A percentile compares a stretch with the other conserved stretches of the same genome.
These are phyloP conservation scores for Pelobates cultripes DNA, from an alignment of 2,797 vertebrate species.

Conservation along the genomic window DNA sequence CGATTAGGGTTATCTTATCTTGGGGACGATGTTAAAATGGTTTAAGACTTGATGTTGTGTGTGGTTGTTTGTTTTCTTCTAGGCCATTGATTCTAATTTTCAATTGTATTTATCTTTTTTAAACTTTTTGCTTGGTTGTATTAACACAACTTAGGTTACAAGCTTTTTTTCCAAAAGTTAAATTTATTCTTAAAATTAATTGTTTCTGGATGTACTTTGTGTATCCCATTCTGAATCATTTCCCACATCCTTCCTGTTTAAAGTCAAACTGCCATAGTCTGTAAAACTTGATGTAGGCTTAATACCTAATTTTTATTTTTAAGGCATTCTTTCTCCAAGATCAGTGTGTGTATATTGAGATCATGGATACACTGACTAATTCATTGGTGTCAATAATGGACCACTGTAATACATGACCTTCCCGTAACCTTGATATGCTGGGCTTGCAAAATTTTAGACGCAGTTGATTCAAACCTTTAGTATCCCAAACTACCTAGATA, in stretches of 20 bases:
- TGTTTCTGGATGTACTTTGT: conserved; percentile 1
- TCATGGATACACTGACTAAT: not conserved
- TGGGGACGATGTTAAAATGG: too few species aligned
- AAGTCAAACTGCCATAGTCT: conserved; percentile 9
- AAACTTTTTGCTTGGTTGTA: not conserved
- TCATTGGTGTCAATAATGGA: not conserved
- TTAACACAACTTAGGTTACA: not conserved
- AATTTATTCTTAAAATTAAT: not conserved
- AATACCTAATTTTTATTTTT: conserved; percentile 2
- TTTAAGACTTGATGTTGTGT: too few species aligned
- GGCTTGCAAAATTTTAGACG: not conserved
- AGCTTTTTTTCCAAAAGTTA: not conserved
- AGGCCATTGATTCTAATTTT: too few species aligned
- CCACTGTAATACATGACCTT: not conserved
- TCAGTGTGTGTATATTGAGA: not conserved
- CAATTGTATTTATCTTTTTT: too few species aligned
- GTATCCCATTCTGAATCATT: conserved; percentile 7
- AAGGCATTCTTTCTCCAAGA: not conserved
- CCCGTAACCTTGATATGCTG: not conserved
- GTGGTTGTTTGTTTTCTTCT: not conserved
- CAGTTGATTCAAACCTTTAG: not conserved
- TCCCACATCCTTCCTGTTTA: conserved; percentile 14
- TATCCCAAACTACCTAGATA: not conserved
- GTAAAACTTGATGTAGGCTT: not conserved
- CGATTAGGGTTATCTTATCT: too few species aligned